Base-by-base conservation (phyloP, 2,113 vertebrate species). In the Alosa alosa region DNA sequence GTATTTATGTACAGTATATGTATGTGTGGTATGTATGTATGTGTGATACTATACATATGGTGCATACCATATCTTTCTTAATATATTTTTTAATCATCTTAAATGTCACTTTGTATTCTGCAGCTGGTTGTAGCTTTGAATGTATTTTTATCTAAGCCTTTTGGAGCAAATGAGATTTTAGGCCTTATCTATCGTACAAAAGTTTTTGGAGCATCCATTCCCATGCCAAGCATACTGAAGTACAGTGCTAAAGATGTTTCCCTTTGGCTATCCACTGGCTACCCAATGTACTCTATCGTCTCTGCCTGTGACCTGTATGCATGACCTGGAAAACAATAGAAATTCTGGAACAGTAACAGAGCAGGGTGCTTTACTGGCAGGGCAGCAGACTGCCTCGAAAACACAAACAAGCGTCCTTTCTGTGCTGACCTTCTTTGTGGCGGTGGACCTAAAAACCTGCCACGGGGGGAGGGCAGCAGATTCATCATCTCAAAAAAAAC, bases 351-450 rank as follows among this genome's bases (percentile, higher is more conserved):
- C 72, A 78, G 72, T 78, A 13, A 0, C 15, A 10, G 72, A 78
- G 72, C 31, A 36, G 11, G 11, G 36, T 41, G 72, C 72, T 78
- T 72, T 18, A 4, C 31, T 31, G 25, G 13, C 13, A 36, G 15
- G 17, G 0, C 36, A 3, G 36, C 72, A 13, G 72, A 78, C 72
- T 78, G 72, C 15, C 72, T 78, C 13, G 25, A 72, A 36, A 60
- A 25, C 72, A 78, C 72, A 72, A 72, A 72, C n/a, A 78, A 78
- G 72, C 31, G 10, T 78, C 72, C 72, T 78, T 5, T 72, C 88
- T 87, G 90, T 88, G 88, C 89, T 93, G 93, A 90, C 92, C 91
- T 93, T 90, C 89, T 94, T 93, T 93, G 91, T 89, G 90, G 89
- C 86, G 89, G 89, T 88, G 87, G 87, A 85, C 88, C 92, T 81